These are phyloP conservation scores for Folsomia candida DNA, from an alignment of 2,888 invertebrate genomes.

Conservation along the genomic window DNA sequence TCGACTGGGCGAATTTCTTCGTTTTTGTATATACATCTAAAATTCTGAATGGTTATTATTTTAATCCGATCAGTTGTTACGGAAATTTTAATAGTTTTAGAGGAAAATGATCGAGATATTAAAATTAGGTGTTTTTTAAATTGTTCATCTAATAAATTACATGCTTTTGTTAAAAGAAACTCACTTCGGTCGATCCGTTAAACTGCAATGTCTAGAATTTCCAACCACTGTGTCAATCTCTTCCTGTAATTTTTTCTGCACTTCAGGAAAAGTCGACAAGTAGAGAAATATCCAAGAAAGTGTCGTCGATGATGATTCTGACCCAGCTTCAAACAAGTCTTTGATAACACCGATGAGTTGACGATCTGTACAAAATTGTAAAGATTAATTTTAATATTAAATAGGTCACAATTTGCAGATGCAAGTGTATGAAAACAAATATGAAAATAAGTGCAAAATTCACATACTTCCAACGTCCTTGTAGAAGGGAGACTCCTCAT, in stretches of 20 bases:
- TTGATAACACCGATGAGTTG: constrained; percentile 14
- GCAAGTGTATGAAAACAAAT: too few relatives aligned
- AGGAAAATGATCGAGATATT: too few relatives aligned
- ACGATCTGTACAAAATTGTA: constrained; percentile 10
- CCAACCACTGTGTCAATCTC: not conserved
- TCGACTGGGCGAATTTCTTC: too few relatives aligned
- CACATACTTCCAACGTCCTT: constrained; percentile 18
- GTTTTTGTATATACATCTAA: too few relatives aligned
- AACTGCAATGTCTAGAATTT: not conserved
- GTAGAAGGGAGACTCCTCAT: constrained; percentile 19
- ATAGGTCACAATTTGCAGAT: too few relatives aligned
- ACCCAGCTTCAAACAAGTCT: not conserved
- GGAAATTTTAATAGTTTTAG: too few relatives aligned
- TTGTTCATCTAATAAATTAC: too few relatives aligned
- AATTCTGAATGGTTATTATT: too few relatives aligned
- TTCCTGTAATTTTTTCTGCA: not conserved
- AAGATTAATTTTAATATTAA: not conserved
- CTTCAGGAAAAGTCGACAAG: not conserved
- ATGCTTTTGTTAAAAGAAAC: too few relatives aligned
- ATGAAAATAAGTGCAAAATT: not conserved
- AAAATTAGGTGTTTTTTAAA: too few relatives aligned
- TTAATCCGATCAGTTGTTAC: too few relatives aligned
- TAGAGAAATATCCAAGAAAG: not conserved
- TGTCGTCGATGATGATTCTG: not conserved
- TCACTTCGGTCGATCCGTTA: not conserved